Evolutionary conservation across 2,888 invertebrate genomes (phyloP), one percentile per base, ranked within the genome.

Genomic region (Cerastis leucographa): DNA sequence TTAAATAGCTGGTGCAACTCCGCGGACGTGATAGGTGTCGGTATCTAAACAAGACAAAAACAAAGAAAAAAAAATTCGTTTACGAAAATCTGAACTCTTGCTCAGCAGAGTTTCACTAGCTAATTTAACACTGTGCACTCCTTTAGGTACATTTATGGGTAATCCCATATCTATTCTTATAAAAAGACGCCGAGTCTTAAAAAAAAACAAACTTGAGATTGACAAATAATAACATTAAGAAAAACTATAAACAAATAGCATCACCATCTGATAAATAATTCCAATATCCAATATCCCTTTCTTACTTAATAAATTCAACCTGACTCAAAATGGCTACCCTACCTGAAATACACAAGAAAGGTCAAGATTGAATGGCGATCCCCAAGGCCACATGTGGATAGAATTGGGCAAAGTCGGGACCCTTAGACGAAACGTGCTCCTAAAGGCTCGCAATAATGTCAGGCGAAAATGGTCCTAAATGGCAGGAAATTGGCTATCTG

Each of bases 401-500:
- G 64, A 78, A 83, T 85, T 74, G 74, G 70, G 46, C 25, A 70
- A 73, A 61, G 61, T 71, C 56, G 71, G 62, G 69, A 83, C 83
- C 74, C 83, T 82, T 67, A 70, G 66, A 74, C 56, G 66, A 64
- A 70, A 59, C 29, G 67, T 65, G 83, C 66, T 74, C 49, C 44
- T 78, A 78, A 78, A 72, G 22, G 59, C 74, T 67, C 71, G 66
- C 71, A 78, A 85, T 82, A 83, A 83, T 78, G 54, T 72, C 70
- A 72, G 25, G 64, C 72, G 64, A 78, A 74, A 83, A 78, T 84
- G 74, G 72, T 64, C 19, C 51, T 73, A 73, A 75, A 75, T 77
- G 72, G 56, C 73, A 77, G 85, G 85, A 85, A 84, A 85, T 85
- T 80, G 81, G 68, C 75, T 85, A 86, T 85, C 84, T 86, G 44